Base-by-base conservation (phyloP, 1,140 invertebrate species). In the Trypoxylus dichotomus region DNA sequence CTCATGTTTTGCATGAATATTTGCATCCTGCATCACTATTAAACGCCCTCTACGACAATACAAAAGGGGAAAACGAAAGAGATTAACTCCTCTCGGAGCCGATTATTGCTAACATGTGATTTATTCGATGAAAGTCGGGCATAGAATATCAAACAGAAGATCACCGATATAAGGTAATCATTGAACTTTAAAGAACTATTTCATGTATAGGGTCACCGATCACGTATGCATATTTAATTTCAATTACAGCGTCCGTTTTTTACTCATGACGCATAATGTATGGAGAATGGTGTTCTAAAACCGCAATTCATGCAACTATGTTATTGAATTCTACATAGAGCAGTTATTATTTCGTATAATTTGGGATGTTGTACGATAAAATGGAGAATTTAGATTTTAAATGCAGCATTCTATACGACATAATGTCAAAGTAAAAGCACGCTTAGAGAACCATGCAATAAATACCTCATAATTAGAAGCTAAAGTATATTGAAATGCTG, bases 181-280 rank as follows among this genome's bases (percentile, higher is more conserved):
- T 63, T 63, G 60, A 63, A 63, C 60, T 63, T 63, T 63, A 63
- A n/a, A 58, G 60, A 63, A 63, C n/a, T 63, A 19, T 63, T 63
- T 63, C 60, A 63, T 19, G 60, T 21, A 63, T 63, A 63, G 60
- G 60, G 25, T 63, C 60, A 63, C 60, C 60, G 60, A 63, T 63
- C 60, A 63, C 60, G 60, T 63, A 63, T 63, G 60, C 60, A 63
- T 63, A 63, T 63, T 27, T 63, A 63, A 63, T 63, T 63, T 27
- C 19, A 63, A 63, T 63, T 63, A 63, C 24, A 63, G 60, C 21
- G 19, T 21, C 60, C 60, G 60, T 24, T 19, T 27, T 63, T 21
- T 63, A 37, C 32, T 24, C 25, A 24, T 63, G 21, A 63, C 19
- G 60, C 60, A 19, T 63, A 6, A 27, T 63, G 25, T 63, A 63